These are phyloP conservation scores for Amaurobius ferox DNA, from an alignment of 2,888 invertebrate genomes.

Conservation along the genomic window DNA sequence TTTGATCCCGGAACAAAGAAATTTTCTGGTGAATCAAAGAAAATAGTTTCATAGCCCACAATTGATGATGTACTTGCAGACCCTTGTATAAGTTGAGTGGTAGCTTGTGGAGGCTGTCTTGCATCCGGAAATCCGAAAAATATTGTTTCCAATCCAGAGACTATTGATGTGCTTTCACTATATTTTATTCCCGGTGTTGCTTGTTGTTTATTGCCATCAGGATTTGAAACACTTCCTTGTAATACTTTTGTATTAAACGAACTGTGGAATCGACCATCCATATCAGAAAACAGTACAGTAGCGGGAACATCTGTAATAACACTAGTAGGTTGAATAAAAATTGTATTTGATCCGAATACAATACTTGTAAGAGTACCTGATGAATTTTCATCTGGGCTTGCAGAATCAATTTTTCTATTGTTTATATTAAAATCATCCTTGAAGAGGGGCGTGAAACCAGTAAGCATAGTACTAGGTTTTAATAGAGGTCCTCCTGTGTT, in stretches of 20 bases:
- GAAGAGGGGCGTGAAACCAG: constrained; percentile 66
- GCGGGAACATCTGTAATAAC: constrained; percentile 3
- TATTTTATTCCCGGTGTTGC: constrained; percentile 37
- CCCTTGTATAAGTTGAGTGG: constrained; percentile 33
- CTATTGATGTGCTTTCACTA: constrained; percentile 62
- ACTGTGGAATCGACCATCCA: constrained; percentile 39
- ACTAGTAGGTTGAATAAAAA: constrained; percentile 46
- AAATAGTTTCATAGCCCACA: constrained; percentile 63
- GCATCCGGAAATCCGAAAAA: constrained; percentile 70
- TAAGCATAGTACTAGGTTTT: constrained; percentile 48
- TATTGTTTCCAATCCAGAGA: constrained; percentile 71
- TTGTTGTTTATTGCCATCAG: constrained; percentile 16
- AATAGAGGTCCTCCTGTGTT: constrained; percentile 15
- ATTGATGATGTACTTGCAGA: constrained; percentile 54
- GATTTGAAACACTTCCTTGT: constrained; percentile 41
- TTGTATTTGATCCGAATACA: constrained; percentile 55
- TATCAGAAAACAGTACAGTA: constrained; percentile 36
- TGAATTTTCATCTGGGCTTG: not conserved
- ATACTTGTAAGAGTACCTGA: constrained; percentile 27
- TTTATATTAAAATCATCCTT: not conserved
- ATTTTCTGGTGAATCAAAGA: constrained; percentile 67
- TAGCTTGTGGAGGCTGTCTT: constrained; percentile 52
- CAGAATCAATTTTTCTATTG: constrained; percentile 9
- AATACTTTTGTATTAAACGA: constrained; percentile 13
- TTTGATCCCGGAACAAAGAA: constrained; percentile 59